Evolutionary conservation across 1,140 invertebrate species (phyloP).

Genomic region (Maniola jurtina): DNA sequence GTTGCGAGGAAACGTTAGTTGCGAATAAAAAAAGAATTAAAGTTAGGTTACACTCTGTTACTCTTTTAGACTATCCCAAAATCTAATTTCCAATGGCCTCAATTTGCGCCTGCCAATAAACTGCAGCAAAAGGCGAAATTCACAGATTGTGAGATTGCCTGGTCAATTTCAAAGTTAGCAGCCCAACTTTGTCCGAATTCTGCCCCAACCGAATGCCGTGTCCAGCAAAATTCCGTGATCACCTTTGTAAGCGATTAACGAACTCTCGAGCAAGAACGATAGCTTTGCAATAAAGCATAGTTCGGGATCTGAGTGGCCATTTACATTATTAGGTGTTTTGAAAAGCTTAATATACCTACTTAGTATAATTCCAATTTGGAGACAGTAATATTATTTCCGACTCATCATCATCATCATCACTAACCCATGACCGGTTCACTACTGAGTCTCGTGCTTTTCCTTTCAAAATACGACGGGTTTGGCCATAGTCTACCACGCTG

Average conservation of each 20-base stretch:
- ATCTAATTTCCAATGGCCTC: background rate
- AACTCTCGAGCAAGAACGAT: background rate
- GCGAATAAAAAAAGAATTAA: no score
- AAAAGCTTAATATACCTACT: no score
- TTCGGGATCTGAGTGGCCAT: background rate
- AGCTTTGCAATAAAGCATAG: background rate
- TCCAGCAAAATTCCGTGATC: slow-evolving; percentile 8
- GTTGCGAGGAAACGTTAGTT: no score
- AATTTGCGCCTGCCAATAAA: slow-evolving; percentile 15
- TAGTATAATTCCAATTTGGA: no score
- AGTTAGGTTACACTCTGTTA: background rate
- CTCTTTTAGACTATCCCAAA: background rate
- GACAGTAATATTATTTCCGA: no score
- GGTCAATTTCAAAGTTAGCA: slow-evolving; percentile 5
- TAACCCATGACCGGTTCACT: no score
- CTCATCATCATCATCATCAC: no score
- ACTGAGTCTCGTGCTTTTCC: no score
- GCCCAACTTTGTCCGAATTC: slow-evolving; percentile 6
- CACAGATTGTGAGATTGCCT: slow-evolving; percentile 16
- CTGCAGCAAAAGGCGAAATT: slow-evolving; percentile 11
- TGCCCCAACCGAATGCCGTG: background rate
- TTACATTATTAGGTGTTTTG: no score
- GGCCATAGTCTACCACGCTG: no score
- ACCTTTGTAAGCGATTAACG: slow-evolving; percentile 7
- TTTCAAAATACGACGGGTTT: no score